Base-by-base conservation (phyloP, 2,888 invertebrate genomes). In the Choristoneura rosaceana region DNA sequence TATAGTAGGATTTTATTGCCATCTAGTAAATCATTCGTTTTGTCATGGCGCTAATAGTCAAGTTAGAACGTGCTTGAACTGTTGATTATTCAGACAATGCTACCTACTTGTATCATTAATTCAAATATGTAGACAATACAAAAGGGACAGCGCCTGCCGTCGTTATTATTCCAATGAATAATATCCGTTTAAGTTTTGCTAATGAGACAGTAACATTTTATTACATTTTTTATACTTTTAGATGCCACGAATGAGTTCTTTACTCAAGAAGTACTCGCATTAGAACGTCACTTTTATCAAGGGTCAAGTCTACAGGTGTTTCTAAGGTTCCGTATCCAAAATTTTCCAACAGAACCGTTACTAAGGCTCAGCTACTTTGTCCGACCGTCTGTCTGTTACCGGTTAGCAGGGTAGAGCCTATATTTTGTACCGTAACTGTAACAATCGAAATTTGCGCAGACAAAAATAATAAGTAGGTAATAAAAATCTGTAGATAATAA, bases 91-190 rank as follows among this genome's bases (percentile, higher is more conserved):
- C 50, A 63, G 8, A 63, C 63, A 68, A 61, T 61, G 50, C 7
- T 38, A n/a, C 4, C 50, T 61, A 38, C 10, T 34, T 25, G 50
- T 34, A 64, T 59, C 59, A 45, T 59, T 63, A 62, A 69, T 52
- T 34, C 15, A 70, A 14, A 34, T n/a, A 45, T 58, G 62, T 47
- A 59, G 34, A 63, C 47, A 64, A 70, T 69, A 59, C 58, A 38
- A 15, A 34, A 61, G 61, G 61, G 17, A 63, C 47, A 60, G 14
- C 9, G 43, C 25, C 43, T 8, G 10, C 14, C 43, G 14, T 33
- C 33, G 12, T 7, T 43, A 12, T 12, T 61, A 45, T 62, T 62
- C 25, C 17, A 12, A 10, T 55, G 55, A 15, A 25, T 25, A 55
- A 55, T 55, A 55, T 55, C 17, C 12, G 55, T 12, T 55, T 12